phyloP scores from a whole-genome alignment of 2,888 invertebrate species.

The Lysandra coridon region DNA sequence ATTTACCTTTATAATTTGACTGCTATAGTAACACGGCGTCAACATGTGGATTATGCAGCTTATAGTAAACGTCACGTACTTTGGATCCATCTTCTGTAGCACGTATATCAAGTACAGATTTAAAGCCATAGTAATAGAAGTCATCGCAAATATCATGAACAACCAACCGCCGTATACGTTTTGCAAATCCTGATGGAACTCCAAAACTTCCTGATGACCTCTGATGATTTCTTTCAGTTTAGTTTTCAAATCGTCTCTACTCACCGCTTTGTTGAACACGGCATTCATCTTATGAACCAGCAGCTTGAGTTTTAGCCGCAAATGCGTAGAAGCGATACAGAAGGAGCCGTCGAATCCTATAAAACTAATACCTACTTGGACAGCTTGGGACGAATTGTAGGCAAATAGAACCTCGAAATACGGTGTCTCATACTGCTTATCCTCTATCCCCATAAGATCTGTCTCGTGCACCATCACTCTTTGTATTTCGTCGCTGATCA shows the following conservation, averaged over 20 bases:
- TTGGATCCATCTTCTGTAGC: constrained; percentile 51
- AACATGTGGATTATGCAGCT: constrained; percentile 57
- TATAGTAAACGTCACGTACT: constrained; percentile 46
- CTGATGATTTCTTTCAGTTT: constrained; percentile 52
- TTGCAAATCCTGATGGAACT: constrained; percentile 54
- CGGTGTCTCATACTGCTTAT: constrained; percentile 59
- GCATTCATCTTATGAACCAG: constrained; percentile 51
- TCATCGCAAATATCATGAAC: constrained; percentile 55
- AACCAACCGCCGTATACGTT: constrained; percentile 61
- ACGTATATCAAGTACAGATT: constrained; percentile 60
- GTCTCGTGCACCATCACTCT: constrained; percentile 62
- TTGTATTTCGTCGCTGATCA: constrained; percentile 51
- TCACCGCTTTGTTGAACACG: constrained; percentile 50
- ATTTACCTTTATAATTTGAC: constrained; percentile 54
- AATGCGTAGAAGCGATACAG: constrained; percentile 60
- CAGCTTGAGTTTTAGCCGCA: constrained; percentile 60
- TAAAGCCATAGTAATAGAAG: constrained; percentile 57
- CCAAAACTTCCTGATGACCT: constrained; percentile 58
- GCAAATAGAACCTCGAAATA: constrained; percentile 60
- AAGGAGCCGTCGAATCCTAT: constrained; percentile 63
- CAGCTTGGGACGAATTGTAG: constrained; percentile 53
- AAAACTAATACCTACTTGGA: constrained; percentile 54
- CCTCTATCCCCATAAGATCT: constrained; percentile 55
- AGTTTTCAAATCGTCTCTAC: constrained; percentile 46
- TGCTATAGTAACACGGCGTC: constrained; percentile 59